Evolutionary conservation across 2,797 vertebrate species (phyloP).

Genomic region (Acanthurus tractus): DNA sequence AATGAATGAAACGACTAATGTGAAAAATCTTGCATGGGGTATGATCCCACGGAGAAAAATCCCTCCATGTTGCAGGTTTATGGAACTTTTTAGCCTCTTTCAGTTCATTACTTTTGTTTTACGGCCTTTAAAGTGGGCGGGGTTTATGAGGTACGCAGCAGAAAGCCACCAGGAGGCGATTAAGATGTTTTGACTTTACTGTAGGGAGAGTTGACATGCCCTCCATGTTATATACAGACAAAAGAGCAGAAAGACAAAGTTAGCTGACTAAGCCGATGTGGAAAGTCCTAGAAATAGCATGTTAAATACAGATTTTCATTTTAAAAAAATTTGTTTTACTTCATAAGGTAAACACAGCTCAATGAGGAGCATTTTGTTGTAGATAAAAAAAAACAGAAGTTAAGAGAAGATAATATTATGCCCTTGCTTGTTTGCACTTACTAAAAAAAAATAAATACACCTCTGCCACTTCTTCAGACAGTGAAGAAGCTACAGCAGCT

Average conservation of each 20-base stretch:
- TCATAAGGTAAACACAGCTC: no score
- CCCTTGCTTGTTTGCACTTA: neutral
- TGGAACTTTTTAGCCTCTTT: neutral
- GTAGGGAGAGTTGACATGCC: no score
- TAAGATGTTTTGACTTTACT: no score
- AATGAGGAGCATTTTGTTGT: no score
- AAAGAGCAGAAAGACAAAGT: no score
- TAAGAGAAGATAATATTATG: neutral
- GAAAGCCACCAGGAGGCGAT: no score
- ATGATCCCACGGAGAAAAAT: constrained; percentile 19
- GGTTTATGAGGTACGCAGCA: no score
- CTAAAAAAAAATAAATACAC: neutral
- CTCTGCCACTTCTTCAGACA: neutral
- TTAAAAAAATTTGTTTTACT: no score
- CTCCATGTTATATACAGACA: no score
- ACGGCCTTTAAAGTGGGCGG: neutral
- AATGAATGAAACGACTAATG: constrained; percentile 41
- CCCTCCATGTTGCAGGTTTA: neutral
- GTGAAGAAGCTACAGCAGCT: neutral
- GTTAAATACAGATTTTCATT: no score
- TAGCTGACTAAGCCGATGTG: no score
- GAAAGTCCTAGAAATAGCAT: no score
- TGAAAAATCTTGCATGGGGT: constrained; percentile 29
- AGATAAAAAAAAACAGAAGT: neutral
- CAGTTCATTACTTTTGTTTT: neutral